These are phyloP conservation scores for Caiman crocodilus DNA, from an alignment of 2,797 vertebrate species.

Conservation along the genomic window DNA sequence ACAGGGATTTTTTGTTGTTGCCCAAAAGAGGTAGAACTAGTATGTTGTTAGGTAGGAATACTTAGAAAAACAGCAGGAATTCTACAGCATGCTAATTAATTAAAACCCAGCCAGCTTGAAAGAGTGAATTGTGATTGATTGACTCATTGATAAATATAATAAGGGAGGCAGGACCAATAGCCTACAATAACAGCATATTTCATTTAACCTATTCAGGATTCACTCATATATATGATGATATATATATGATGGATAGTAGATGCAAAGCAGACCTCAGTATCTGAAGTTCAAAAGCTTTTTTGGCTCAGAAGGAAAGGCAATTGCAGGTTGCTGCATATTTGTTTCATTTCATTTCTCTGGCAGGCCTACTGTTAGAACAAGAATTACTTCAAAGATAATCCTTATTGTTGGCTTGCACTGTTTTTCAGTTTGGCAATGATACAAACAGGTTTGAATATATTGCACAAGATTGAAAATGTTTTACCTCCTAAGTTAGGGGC, in stretches of 20 bases:
- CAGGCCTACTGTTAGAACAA: background rate
- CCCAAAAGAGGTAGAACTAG: background rate
- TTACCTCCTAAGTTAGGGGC: background rate
- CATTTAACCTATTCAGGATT: background rate
- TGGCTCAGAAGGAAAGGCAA: background rate
- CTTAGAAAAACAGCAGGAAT: constrained; percentile 9
- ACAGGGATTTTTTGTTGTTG: background rate
- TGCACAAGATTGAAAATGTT: background rate
- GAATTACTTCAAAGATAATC: background rate
- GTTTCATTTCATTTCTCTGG: background rate
- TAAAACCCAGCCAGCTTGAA: constrained; percentile 21
- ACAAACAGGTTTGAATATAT: background rate
- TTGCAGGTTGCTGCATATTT: background rate
- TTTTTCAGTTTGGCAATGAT: background rate
- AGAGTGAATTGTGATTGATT: background rate
- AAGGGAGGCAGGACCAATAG: background rate
- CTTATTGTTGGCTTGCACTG: background rate
- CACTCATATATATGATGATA: background rate
- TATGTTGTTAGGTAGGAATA: background rate
- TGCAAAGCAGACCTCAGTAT: background rate
- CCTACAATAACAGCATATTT: background rate
- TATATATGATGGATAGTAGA: background rate
- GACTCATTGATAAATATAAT: background rate
- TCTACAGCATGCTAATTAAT: constrained; percentile 21
- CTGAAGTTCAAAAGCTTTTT: background rate